Evolutionary conservation across 1,140 invertebrate genomes (phyloP).

Genomic region (Piezodorus guildinii): DNA sequence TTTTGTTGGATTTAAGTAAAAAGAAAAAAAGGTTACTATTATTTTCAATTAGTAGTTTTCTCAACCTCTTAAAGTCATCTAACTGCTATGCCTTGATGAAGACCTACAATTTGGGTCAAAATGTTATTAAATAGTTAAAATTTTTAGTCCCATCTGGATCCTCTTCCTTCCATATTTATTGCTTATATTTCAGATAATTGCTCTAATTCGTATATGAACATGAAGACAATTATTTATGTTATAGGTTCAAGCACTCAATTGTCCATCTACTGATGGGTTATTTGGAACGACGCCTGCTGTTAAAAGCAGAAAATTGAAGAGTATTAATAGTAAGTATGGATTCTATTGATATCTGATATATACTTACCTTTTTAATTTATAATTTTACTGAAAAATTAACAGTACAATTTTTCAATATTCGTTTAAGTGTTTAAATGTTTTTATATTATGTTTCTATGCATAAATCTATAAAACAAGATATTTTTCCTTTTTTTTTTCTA

Average conservation of each 20-base stretch:
- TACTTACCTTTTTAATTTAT: background rate
- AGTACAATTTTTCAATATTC: background rate
- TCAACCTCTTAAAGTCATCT: too few relatives aligned
- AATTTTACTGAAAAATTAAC: background rate
- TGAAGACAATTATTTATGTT: background rate
- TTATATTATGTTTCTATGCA: background rate
- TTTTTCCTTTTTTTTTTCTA: background rate
- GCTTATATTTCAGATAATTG: too few relatives aligned
- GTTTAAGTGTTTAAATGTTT: background rate
- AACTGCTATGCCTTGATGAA: too few relatives aligned
- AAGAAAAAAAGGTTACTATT: too few relatives aligned
- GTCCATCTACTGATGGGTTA: background rate
- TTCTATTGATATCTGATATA: background rate
- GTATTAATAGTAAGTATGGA: background rate
- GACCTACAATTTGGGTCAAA: too few relatives aligned
- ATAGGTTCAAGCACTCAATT: slow-evolving; percentile 2
- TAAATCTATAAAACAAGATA: background rate
- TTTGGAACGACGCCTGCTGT: background rate
- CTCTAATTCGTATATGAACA: too few relatives aligned
- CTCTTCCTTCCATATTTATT: too few relatives aligned
- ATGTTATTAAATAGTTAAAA: too few relatives aligned
- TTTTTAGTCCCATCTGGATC: too few relatives aligned
- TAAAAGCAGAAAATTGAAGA: background rate
- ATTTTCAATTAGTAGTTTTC: too few relatives aligned
- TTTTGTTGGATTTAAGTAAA: too few relatives aligned